phyloP scores from a whole-genome alignment of 2,888 invertebrate species.

The Dasysyrphus tricinctus region DNA sequence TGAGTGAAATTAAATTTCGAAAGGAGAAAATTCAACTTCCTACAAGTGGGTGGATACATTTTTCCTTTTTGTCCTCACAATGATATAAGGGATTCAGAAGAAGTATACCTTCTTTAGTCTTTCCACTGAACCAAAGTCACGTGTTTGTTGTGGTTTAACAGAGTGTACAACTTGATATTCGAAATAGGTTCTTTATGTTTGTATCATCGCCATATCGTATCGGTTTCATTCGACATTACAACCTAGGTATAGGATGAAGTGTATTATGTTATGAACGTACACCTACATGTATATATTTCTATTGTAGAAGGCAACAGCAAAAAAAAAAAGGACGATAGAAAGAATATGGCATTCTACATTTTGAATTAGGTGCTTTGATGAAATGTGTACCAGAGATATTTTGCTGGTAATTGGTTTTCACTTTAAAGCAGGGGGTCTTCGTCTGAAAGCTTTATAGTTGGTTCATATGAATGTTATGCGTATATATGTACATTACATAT shows the following conservation, averaged over 20 bases:
- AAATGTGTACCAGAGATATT: slow-evolving; percentile 36
- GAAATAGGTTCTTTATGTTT: slow-evolving; percentile 19
- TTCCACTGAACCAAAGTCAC: slow-evolving; percentile 17
- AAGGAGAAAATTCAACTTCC: slow-evolving; percentile 4
- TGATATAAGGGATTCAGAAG: not conserved
- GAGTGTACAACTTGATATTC: slow-evolving; percentile 5
- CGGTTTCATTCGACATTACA: slow-evolving; percentile 12
- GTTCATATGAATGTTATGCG: not conserved
- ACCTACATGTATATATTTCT: not conserved
- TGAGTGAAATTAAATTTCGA: slow-evolving; percentile 8
- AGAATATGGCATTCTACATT: slow-evolving; percentile 28
- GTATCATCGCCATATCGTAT: not conserved
- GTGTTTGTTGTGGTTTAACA: slow-evolving; percentile 25
- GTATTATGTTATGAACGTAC: not conserved
- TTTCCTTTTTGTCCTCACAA: not conserved
- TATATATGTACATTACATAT: too few species aligned
- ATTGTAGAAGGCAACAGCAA: not conserved
- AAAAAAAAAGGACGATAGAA: slow-evolving; percentile 18
- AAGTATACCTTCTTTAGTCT: not conserved
- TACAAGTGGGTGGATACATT: slow-evolving; percentile 18
- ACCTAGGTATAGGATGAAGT: not conserved
- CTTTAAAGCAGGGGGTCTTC: slow-evolving; percentile 11
- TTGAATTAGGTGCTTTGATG: slow-evolving; percentile 42
- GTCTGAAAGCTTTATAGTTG: not conserved
- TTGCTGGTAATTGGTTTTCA: slow-evolving; percentile 44